Percentiles rank a stretch among this genome's conserved stretches.
phyloP scores from a whole-genome alignment of 2,888 invertebrate genomes.

The Brachyopa scutellaris region DNA sequence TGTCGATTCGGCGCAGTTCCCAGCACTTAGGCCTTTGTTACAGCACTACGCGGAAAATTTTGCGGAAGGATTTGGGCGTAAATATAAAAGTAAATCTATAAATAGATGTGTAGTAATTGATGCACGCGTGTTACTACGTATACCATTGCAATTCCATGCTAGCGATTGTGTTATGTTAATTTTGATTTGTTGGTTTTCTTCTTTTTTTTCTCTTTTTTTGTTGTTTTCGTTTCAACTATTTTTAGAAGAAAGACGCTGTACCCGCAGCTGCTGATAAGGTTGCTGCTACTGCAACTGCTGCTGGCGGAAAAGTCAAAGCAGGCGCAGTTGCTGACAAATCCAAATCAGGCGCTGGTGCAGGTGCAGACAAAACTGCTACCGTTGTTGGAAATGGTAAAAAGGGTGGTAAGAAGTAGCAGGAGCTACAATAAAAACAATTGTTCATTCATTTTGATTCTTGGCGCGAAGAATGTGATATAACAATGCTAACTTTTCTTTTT shows the following conservation, averaged over 20 bases:
- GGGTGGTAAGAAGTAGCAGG: conserved; percentile 79
- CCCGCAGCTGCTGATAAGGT: conserved; percentile 72
- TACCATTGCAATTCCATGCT: conserved; percentile 12
- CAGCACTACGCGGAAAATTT: too few relatives aligned
- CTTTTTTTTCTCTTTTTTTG: neutral
- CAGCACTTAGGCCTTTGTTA: too few relatives aligned
- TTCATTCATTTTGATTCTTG: conserved; percentile 18
- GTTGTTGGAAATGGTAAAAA: conserved; percentile 78
- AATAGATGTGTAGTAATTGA: too few relatives aligned
- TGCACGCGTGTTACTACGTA: neutral
- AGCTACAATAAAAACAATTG: neutral
- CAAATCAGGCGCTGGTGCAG: conserved; percentile 42
- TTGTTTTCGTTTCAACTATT: conserved; percentile 13
- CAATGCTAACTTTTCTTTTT: conserved; percentile 18
- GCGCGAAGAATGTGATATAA: conserved; percentile 28
- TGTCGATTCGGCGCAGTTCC: too few relatives aligned
- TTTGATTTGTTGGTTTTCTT: neutral
- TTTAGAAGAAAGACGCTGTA: conserved; percentile 60
- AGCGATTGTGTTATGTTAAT: neutral
- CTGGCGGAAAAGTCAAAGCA: conserved; percentile 40
- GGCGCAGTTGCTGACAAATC: conserved; percentile 8
- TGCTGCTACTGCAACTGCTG: conserved; percentile 70
- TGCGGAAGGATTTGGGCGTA: too few relatives aligned
- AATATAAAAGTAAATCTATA: conserved; percentile 22
- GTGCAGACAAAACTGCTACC: conserved; percentile 38